phyloP scores from a whole-genome alignment of 2,888 invertebrate species.

The Esperia sulphurella region DNA sequence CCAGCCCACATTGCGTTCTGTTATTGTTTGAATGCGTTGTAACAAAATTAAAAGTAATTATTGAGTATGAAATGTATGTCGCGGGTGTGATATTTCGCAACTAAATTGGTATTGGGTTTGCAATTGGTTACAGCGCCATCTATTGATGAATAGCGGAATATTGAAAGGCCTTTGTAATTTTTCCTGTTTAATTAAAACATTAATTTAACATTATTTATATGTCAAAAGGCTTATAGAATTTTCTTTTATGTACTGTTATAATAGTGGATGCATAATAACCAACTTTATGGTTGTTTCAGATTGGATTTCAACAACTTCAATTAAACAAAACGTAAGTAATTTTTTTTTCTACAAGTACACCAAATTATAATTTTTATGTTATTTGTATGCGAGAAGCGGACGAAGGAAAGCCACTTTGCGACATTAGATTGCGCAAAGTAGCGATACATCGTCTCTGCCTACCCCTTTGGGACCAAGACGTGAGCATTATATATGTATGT shows the following conservation, averaged over 20 bases:
- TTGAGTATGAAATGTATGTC: background rate
- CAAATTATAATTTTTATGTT: no score
- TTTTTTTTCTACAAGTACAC: background rate
- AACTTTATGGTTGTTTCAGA: conserved; percentile 2
- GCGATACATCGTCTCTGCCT: no score
- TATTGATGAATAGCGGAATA: conserved; percentile 30
- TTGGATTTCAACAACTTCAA: background rate
- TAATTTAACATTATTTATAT: no score
- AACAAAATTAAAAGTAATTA: background rate
- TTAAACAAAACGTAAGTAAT: background rate
- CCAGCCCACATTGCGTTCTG: conserved; percentile 43
- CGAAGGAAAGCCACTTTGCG: no score
- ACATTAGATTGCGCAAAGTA: no score
- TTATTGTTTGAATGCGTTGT: conserved; percentile 35
- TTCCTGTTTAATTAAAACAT: no score
- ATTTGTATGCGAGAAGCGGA: no score
- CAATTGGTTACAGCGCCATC: conserved; percentile 39
- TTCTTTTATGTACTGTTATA: no score
- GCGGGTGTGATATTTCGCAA: conserved; percentile 26
- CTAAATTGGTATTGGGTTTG: conserved; percentile 13
- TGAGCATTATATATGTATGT: no score
- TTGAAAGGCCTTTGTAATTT: no score
- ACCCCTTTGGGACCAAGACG: no score
- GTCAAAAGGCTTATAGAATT: no score
- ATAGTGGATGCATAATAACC: background rate